A percentile compares a stretch with the other conserved stretches of the same genome.
Conservation (phyloP, 2,888 invertebrate genomes). For the Drosophila maculinotata region DNA sequence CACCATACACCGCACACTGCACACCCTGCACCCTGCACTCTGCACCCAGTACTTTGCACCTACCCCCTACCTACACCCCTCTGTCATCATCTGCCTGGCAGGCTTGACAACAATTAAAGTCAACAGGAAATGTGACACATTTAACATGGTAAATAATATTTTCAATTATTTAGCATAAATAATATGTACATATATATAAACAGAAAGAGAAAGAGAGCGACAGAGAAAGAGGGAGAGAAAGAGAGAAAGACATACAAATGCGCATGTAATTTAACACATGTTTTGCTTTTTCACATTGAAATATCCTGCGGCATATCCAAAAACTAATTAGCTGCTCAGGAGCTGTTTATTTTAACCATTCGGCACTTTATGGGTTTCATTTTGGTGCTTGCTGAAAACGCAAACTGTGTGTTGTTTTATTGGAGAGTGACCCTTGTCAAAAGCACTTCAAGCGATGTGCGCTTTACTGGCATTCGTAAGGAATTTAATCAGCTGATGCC, state of each 20-base stretch:
- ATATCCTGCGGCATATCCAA: slow-evolving; percentile 71
- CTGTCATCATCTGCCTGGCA: slow-evolving; percentile 42
- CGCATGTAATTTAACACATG: slow-evolving; percentile 72
- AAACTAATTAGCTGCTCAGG: slow-evolving; percentile 72
- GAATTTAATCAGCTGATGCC: not conserved
- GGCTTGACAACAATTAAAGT: slow-evolving; percentile 77
- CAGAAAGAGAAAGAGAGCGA: not conserved
- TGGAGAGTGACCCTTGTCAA: slow-evolving; percentile 33
- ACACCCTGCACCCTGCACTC: not conserved
- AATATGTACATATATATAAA: slow-evolving; percentile 22
- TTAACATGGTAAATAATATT: slow-evolving; percentile 79
- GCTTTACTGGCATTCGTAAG: too few relatives aligned
- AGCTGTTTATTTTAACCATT: slow-evolving; percentile 35
- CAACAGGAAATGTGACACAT: slow-evolving; percentile 80
- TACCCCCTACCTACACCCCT: not conserved
- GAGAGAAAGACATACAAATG: slow-evolving; percentile 1
- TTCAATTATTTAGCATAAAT: slow-evolving; percentile 78
- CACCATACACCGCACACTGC: slow-evolving; percentile 48
- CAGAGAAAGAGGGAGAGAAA: not conserved
- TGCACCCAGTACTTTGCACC: not conserved
- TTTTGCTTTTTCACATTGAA: slow-evolving; percentile 49
- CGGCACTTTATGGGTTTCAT: slow-evolving; percentile 29
- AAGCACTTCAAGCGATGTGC: slow-evolving; percentile 2
- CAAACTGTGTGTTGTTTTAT: not conserved
- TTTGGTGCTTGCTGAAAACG: slow-evolving; percentile 9